A percentile compares a stretch with the other conserved stretches of the same genome.
Evolutionary conservation across 2,113 vertebrate species (phyloP).

Genomic region (Uria lomvia): DNA sequence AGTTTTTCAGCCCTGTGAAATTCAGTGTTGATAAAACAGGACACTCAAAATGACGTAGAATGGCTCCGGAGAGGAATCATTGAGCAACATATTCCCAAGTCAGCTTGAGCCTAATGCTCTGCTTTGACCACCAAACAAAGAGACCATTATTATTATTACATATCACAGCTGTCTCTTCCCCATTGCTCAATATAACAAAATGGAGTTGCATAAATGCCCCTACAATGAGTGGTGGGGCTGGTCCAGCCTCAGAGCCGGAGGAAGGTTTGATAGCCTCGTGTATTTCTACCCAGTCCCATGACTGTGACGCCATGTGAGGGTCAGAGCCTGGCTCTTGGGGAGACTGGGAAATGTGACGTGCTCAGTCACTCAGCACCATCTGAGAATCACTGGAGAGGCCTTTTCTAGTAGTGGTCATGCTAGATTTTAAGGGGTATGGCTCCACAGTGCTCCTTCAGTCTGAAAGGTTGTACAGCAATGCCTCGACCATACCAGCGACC

Average conservation of each 20-base stretch:
- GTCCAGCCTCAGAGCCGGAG: background rate
- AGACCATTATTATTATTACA: background rate
- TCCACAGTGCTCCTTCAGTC: background rate
- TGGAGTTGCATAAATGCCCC: background rate
- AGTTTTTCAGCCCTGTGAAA: background rate
- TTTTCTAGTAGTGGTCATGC: background rate
- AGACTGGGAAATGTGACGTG: background rate
- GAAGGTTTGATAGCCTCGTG: background rate
- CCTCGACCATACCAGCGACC: background rate
- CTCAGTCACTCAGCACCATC: background rate
- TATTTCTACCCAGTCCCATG: background rate
- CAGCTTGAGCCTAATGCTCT: slow-evolving; percentile 16
- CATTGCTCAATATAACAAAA: background rate
- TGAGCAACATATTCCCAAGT: background rate
- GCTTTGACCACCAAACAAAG: slow-evolving; percentile 38
- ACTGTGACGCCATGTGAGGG: background rate
- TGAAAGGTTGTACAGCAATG: background rate
- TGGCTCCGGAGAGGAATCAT: background rate
- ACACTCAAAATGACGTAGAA: background rate
- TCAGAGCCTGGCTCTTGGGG: background rate
- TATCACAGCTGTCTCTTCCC: background rate
- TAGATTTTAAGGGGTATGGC: background rate
- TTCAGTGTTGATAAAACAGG: background rate
- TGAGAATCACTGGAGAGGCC: background rate
- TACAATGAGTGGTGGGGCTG: background rate